phyloP scores from a whole-genome alignment of 2,113 vertebrate species.

The Indicator indicator region DNA sequence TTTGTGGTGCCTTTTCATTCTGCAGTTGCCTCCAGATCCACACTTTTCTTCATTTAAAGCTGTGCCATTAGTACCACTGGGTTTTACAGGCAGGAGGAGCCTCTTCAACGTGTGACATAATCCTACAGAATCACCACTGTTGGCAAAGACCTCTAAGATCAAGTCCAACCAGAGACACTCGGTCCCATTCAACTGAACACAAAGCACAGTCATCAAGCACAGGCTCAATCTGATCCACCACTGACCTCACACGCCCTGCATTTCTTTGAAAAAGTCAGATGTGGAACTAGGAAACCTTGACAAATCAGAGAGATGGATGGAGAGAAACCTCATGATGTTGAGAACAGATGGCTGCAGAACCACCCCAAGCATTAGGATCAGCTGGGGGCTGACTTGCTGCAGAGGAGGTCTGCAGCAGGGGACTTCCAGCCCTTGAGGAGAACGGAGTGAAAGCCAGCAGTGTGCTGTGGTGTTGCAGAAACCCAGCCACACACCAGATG shows the following conservation, averaged over 20 bases:
- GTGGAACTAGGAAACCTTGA: neutral
- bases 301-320: neutral
- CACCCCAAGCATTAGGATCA: neutral
- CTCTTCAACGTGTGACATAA: neutral
- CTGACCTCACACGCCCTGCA: neutral
- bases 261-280: neutral
- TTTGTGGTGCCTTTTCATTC: neutral
- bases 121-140: too few species aligned
- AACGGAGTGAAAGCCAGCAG: neutral
- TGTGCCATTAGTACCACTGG: neutral
- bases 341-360: neutral
- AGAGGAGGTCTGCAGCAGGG: neutral
- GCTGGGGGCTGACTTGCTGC: neutral
- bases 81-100: neutral
- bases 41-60: neutral
- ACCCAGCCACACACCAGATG: neutral
- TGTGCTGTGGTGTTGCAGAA: rapidly evolving
- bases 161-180: too few species aligned
- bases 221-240: neutral
- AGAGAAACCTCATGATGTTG: neutral
- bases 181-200: neutral
- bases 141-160: too few species aligned
- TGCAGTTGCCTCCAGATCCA: neutral
- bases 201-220: neutral
- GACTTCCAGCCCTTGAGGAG: neutral